Percentiles rank a stretch among this genome's conserved stretches.
These are phyloP conservation scores for Andricus grossulariae DNA, from an alignment of 1,140 invertebrate genomes.

Conservation along the genomic window DNA sequence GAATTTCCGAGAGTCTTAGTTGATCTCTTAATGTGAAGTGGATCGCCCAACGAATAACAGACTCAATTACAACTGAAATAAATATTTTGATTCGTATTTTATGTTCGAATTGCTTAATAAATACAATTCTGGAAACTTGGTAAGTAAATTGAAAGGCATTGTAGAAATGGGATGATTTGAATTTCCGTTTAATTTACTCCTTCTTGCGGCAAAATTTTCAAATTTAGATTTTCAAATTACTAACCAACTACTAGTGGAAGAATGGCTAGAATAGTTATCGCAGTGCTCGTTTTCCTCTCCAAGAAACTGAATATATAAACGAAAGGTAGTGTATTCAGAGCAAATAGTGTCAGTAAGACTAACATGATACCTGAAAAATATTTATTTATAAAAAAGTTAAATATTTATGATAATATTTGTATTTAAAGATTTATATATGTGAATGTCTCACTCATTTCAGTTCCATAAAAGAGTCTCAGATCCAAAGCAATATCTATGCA, in stretches of 20 bases:
- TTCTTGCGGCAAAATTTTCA: too few relatives aligned
- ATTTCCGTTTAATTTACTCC: too few relatives aligned
- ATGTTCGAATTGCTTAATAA: too few relatives aligned
- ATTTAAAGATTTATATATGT: not conserved
- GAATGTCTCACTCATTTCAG: constrained; percentile 59
- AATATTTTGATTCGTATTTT: not conserved
- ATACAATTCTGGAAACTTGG: too few relatives aligned
- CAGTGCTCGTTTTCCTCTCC: constrained; percentile 60
- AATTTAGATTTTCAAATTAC: constrained; percentile 31
- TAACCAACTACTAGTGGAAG: constrained; percentile 64
- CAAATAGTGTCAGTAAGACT: constrained; percentile 63
- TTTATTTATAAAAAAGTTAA: constrained; percentile 1
- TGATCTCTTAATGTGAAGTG: constrained; percentile 27
- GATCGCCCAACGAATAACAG: constrained; percentile 49
- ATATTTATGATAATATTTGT: not conserved
- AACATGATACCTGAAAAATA: constrained; percentile 57
- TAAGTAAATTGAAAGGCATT: too few relatives aligned
- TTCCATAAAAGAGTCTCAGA: constrained; percentile 51
- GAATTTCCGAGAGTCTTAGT: constrained; percentile 36
- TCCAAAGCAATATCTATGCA: constrained; percentile 56
- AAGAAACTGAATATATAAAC: constrained; percentile 65
- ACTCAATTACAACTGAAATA: constrained; percentile 64
- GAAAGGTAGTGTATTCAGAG: constrained; percentile 62
- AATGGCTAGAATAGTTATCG: constrained; percentile 58
- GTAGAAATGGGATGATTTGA: too few relatives aligned